Base-by-base conservation (phyloP, 2,113 vertebrate genomes). In the Potamarius usumacintae region DNA sequence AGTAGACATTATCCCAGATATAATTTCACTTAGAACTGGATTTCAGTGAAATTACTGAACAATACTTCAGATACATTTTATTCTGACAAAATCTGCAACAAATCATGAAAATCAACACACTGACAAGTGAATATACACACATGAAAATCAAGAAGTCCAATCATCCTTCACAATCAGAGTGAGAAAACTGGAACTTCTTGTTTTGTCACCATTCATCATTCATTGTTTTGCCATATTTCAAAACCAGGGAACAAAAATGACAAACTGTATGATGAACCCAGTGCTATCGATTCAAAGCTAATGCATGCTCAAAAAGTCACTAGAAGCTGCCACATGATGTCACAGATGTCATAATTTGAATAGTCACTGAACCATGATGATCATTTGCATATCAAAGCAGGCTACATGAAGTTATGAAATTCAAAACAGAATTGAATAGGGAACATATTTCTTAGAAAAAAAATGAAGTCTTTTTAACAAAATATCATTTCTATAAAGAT, bases 151-250 rank as follows among this genome's bases (percentile, higher is more conserved):
- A 20, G 42, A 48, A 55, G 2, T 30, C 8, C 17, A 4, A 57
- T 80, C 27, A 80, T 80, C 52, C 53, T 30, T 58, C 53, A 80
- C 77, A 30, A 57, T 58, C 7, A 58, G 12, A 5, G 2, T 17
- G 8, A 80, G 7, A 30, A 76, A 79, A 79, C 52, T 79, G 52
- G n/a, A 79, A 57, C 52, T 57, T 57, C n/a, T 27, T 52, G 25
- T 55, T 55, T 27, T 2, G 50, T 78, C 52, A 55, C 76, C 12
- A 7, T 78, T 55, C 6, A 50, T 42, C 42, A 42, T 42, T 42
- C 42, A 77, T 55, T 78, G 76, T 27, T 78, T 57, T 9, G 4
- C 53, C 52, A 55, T 57, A 57, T 79, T 79, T 79, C 77, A 79
- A 30, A 53, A 55, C n/a, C 52, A 27, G 52, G 12, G 12, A n/a